phyloP scores from a whole-genome alignment of 2,113 vertebrate genomes.

The Parotia lawesii region DNA sequence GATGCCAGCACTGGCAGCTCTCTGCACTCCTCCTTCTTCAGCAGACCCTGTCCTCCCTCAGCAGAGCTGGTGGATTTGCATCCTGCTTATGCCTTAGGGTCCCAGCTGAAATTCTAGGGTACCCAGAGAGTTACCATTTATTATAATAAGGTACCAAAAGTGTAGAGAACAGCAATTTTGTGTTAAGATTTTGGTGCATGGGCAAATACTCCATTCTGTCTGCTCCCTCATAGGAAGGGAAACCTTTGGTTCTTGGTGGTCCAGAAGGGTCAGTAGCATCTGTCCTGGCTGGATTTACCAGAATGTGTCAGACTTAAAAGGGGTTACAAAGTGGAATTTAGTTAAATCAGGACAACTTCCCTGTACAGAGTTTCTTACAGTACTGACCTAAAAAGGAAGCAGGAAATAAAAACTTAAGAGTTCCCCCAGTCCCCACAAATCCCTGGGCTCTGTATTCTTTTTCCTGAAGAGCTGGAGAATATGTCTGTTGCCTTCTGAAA shows the following conservation, averaged over 20 bases:
- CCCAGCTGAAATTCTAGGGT: not conserved
- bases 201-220: not conserved
- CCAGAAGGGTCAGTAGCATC: not conserved
- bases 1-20: not conserved
- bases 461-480: not conserved
- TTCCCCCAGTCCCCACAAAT: not conserved
- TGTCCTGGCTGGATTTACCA: not conserved
- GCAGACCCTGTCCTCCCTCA: not conserved
- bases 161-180: not conserved
- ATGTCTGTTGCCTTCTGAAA: not conserved
- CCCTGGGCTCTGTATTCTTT: not conserved
- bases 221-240: not conserved
- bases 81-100: not conserved
- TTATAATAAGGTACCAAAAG: not conserved
- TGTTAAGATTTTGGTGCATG: not conserved
- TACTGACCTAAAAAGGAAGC: constrained; percentile 16
- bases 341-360: not conserved
- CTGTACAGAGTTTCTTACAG: not conserved
- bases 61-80: not conserved
- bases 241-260: not conserved
- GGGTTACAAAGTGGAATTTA: not conserved
- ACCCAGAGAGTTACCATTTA: not conserved
- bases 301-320: not conserved
- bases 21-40: not conserved
- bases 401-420: not conserved